phyloP scores from a whole-genome alignment of 2,888 invertebrate species.

The Siphlonurus alternatus region DNA sequence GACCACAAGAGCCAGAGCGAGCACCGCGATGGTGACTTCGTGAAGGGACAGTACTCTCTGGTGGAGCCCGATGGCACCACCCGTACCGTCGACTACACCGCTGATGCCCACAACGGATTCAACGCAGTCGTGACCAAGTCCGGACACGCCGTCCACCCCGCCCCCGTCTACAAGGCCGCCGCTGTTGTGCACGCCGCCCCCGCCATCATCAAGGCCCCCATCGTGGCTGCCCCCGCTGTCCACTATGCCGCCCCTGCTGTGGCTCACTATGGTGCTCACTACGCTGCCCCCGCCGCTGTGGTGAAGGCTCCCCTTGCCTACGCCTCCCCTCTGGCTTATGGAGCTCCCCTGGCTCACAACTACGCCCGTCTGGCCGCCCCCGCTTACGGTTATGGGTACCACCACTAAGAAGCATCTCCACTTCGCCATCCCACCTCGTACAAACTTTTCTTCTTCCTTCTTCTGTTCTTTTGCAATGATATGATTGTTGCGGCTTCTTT shows the following conservation, averaged over 20 bases:
- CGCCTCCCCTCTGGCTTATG: background rate
- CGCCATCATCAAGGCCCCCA: background rate
- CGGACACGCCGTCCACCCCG: constrained; percentile 2
- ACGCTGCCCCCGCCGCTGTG: background rate
- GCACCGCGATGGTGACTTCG: background rate
- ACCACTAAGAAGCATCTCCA: background rate
- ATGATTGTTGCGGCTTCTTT: no score
- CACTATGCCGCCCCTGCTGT: background rate
- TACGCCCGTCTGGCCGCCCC: background rate
- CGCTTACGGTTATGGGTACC: background rate
- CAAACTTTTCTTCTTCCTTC: no score
- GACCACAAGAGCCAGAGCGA: constrained; percentile 1
- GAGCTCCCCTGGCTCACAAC: background rate
- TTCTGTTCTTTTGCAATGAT: no score
- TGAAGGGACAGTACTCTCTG: constrained; percentile 2
- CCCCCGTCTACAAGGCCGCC: constrained; percentile 1
- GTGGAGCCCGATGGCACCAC: constrained; percentile 1
- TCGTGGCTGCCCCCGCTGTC: background rate
- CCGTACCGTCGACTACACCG: constrained; percentile 2
- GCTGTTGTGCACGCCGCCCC: background rate
- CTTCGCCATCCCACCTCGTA: background rate
- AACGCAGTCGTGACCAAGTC: background rate
- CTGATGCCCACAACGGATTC: constrained; percentile 1
- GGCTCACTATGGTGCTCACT: background rate
- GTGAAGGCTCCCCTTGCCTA: background rate